Base-by-base conservation (phyloP, 2,797 vertebrate genomes). In the Lycodopsis pacificus region DNA sequence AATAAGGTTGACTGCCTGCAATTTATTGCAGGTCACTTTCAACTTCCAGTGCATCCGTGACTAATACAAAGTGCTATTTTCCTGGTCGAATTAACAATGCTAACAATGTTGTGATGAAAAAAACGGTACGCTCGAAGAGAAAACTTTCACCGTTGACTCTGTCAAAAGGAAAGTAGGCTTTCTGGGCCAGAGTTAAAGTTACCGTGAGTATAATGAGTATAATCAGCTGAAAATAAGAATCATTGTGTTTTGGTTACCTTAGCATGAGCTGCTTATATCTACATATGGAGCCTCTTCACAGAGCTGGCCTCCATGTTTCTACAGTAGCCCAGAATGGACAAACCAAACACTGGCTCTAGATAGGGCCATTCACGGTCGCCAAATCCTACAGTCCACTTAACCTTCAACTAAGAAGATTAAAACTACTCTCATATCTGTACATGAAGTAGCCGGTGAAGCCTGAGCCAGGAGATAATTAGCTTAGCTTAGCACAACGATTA, bases 1-100 rank as follows among this genome's bases (percentile, higher is more conserved):
- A 71, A 86, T 81, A 27, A 75, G 46, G 46, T 3, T 54, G 40
- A 63, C 48, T 49, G 72, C 4, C 62, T 40, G 3, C 70, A 58
- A 1, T 22, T 17, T 67, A 56, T n/a, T 59, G 36, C 14, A 70
- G 65, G 40, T 71, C 71, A 49, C 58, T 51, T 63, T 72, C 48
- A 48, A 36, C 25, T 38, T 36, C 25, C 34, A 4, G 36, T 71
- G 42, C 69, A 58, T 32, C 34, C 17, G 15, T 8, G 20, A 65
- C 14, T 32, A 15, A 44, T 13, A 36, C 10, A 56, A 44, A 36
- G 62, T 27, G 2, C 7, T 38, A 17, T 56, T 76, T 34, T 17
- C 5, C 48, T 19, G 20, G 42, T 58, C 42, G 32, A 1, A 44
- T 36, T 38, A 19, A 30, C 36, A 51, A n/a, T 48, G 19, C 2